phyloP scores from a whole-genome alignment of 2,888 invertebrate species.

The Morpho helenor region DNA sequence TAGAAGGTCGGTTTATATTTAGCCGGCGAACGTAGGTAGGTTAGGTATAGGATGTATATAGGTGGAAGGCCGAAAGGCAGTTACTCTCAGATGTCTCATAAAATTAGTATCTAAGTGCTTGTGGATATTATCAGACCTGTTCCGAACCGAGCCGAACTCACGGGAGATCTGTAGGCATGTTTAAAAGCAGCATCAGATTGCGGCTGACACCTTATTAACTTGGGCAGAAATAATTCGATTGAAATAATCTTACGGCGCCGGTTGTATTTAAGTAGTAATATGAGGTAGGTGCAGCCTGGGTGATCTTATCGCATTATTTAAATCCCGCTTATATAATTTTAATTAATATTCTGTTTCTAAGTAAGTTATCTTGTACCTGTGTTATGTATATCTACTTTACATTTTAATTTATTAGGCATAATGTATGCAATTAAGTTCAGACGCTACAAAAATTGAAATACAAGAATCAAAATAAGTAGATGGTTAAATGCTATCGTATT shows the following conservation, averaged over 20 bases:
- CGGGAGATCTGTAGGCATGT: conserved; percentile 52
- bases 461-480: conserved; percentile 1
- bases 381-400: conserved; percentile 10
- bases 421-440: conserved; percentile 2
- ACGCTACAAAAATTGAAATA: conserved; percentile 3
- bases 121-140: conserved; percentile 63
- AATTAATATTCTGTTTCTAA: conserved; percentile 28
- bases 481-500: neutral
- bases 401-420: conserved; percentile 13
- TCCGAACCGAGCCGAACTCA: conserved; percentile 48
- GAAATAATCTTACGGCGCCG: conserved; percentile 31
- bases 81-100: conserved; percentile 63
- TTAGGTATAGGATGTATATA: conserved; percentile 26
- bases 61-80: conserved; percentile 54
- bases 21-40: conserved; percentile 33
- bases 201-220: conserved; percentile 57
- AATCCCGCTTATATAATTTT: conserved; percentile 10
- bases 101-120: conserved; percentile 70
- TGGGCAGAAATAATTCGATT: conserved; percentile 43
- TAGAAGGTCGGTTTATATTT: conserved; percentile 37
- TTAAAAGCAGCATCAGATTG: conserved; percentile 52
- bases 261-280: conserved; percentile 14
- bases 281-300: conserved; percentile 19
- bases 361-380: conserved; percentile 30
- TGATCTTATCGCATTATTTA: conserved; percentile 29